Base-by-base conservation (phyloP, 1,140 invertebrate species). In the Archivesica marissinica region DNA sequence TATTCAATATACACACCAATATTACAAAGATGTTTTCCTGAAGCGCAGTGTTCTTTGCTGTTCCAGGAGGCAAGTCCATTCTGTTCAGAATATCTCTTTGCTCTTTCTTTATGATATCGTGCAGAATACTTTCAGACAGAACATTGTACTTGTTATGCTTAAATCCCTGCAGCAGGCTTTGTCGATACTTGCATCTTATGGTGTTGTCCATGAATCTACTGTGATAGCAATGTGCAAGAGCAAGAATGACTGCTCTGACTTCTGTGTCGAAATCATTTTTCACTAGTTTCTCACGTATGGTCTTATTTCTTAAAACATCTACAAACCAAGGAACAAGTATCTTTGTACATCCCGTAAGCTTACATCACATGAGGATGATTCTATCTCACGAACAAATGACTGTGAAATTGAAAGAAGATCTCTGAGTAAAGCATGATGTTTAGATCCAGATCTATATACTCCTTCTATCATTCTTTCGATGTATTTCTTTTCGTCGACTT, bases 1-100 rank as follows among this genome's bases (percentile, higher is more conserved):
- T 39, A 17, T 89, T 77, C 39, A 89, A 83, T 41, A 92, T 92
- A 52, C 91, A 92, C 11, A 92, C 84, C 13, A 92, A 41, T 70
- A 92, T 91, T 64, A 92, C 83, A 74, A 92, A 92, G 17, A 92
- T 79, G 72, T 92, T 92, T 72, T 92, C 91, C 50, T 86, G 85
- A 28, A 92, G 75, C n/a, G 91, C 91, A 44, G 83, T 82, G 59
- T 92, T 92, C 6, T 41, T 47, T 23, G 86, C 86, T 25, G 86
- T 87, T 25, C 86, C 81, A 41, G 15, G 13, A 20, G 81, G 86
- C 17, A 87, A 28, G 25, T 85, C 75, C 86, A 87, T 87, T 50
- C 75, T 68, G 28, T 59, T 30, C 6, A 87, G 23, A 52, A 87
- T 68, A 61, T 78, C 75, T 50, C 25, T 44, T 25, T 87, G 81